Conservation (phyloP, 2,797 vertebrate species). For the Phoxinus dragarum region DNA sequence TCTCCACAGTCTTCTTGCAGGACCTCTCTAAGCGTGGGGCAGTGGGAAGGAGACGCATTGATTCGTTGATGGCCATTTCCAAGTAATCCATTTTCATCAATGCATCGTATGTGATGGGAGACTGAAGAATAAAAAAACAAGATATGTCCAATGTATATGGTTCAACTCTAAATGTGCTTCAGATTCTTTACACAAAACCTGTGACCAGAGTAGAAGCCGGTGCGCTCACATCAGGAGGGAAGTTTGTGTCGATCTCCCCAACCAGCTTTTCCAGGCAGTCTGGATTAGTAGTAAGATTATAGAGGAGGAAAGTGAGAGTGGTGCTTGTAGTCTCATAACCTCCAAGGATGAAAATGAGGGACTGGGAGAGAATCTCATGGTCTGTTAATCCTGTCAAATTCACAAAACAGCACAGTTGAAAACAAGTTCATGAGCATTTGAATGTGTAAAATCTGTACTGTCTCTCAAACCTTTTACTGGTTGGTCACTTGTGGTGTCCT, state of each 20-base stretch:
- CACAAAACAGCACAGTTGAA: neutral
- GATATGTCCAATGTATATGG: neutral
- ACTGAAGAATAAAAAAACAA: constrained; percentile 58
- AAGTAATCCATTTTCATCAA: constrained; percentile 81
- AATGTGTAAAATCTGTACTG: neutral
- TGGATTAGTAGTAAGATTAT: constrained; percentile 80
- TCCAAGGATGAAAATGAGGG: constrained; percentile 80
- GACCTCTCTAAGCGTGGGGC: constrained; percentile 70
- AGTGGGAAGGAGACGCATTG: constrained; percentile 69
- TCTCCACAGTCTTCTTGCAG: constrained; percentile 75
- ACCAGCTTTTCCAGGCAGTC: constrained; percentile 77
- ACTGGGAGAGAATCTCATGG: constrained; percentile 85
- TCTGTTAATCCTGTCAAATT: constrained; percentile 79
- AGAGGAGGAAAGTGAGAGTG: constrained; percentile 75
- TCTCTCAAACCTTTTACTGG: constrained; percentile 56
- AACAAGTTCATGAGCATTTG: neutral
- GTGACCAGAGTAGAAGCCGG: neutral
- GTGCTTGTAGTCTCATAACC: constrained; percentile 84
- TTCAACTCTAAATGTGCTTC: neutral
- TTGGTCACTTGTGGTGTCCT: constrained; percentile 48
- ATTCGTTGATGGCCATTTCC: constrained; percentile 79
- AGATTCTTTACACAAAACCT: neutral
- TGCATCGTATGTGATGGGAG: constrained; percentile 60
- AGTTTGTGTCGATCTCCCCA: constrained; percentile 75
- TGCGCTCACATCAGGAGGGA: constrained; percentile 79